Conservation (phyloP, 2,797 vertebrate genomes). For the Setipinna tenuifilis region DNA sequence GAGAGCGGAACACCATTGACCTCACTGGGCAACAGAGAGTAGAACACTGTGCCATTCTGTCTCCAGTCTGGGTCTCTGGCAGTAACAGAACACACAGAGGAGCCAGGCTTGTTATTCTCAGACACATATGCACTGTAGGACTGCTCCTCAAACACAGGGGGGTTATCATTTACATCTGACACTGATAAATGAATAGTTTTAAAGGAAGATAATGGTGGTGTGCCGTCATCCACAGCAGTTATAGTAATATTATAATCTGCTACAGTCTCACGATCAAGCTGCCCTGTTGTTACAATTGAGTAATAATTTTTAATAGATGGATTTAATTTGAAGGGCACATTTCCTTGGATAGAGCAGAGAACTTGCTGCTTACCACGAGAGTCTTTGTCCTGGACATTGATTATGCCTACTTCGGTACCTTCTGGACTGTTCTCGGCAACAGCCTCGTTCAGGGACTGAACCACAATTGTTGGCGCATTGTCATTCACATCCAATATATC, state of each 20-base stretch:
- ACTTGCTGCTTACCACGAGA: conserved; percentile 45
- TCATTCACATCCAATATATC: conserved; percentile 74
- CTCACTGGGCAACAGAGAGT: conserved; percentile 55
- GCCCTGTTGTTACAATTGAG: conserved; percentile 29
- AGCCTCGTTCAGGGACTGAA: conserved; percentile 33
- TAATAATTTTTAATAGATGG: conserved; percentile 43
- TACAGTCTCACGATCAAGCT: conserved; percentile 37
- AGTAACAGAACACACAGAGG: conserved; percentile 60
- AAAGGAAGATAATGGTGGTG: conserved; percentile 63
- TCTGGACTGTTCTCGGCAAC: conserved; percentile 37
- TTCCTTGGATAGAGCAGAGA: conserved; percentile 32
- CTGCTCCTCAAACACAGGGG: conserved; percentile 62
- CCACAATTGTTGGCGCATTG: conserved; percentile 52
- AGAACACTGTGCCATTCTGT: conserved; percentile 60
- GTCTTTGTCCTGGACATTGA: conserved; percentile 54
- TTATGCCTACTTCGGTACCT: conserved; percentile 43
- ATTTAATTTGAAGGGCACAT: conserved; percentile 36
- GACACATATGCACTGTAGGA: conserved; percentile 56
- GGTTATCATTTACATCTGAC: conserved; percentile 75
- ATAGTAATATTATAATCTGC: conserved; percentile 44
- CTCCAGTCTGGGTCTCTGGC: conserved; percentile 62
- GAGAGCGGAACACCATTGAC: conserved; percentile 51
- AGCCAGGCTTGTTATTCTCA: conserved; percentile 68
- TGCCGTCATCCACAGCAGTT: conserved; percentile 42
- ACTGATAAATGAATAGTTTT: conserved; percentile 67